Conservation (phyloP, 2,113 vertebrate genomes). For the Xyliphius kryptos region DNA sequence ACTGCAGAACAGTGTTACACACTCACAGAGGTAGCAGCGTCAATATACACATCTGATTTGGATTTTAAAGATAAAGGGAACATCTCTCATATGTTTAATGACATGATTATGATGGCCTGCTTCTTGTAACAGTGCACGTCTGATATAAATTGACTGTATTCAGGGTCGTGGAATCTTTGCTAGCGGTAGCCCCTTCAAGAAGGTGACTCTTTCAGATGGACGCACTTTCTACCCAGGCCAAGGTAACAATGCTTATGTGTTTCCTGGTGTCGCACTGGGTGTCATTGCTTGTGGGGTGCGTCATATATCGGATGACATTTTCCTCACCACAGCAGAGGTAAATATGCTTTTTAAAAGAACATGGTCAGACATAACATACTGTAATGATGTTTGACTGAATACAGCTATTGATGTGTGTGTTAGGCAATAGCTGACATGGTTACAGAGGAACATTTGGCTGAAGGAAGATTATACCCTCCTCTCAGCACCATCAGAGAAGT, state of each 20-base stretch:
- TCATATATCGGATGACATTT: conserved; percentile 89
- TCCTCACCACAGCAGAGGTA: conserved; percentile 93
- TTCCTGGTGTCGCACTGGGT: conserved; percentile 90
- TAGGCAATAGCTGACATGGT: conserved; percentile 86
- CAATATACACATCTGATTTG: too few species aligned
- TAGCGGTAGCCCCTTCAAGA: conserved; percentile 88
- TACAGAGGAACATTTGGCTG: conserved; percentile 82
- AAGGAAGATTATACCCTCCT: conserved; percentile 91
- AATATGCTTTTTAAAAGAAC: background rate
- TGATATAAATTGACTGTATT: conserved; percentile 5
- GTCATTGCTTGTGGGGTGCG: conserved; percentile 81
- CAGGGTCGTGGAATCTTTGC: conserved; percentile 93
- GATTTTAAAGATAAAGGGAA: too few species aligned
- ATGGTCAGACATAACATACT: too few species aligned
- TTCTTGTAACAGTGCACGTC: background rate
- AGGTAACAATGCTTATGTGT: conserved; percentile 95
- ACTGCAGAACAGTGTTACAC: conserved; percentile 92
- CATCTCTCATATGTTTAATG: background rate
- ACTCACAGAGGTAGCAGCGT: conserved; percentile 76
- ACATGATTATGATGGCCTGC: background rate
- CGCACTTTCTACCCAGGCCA: conserved; percentile 89
- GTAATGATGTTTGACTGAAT: too few species aligned
- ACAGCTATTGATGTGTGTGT: conserved; percentile 17
- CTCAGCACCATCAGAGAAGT: conserved; percentile 86
- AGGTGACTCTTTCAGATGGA: conserved; percentile 79